Percentiles rank a stretch among this genome's conserved stretches.
These are phyloP conservation scores for Nothoprocta pentlandii DNA, from an alignment of 2,113 vertebrate species.

Conservation along the genomic window DNA sequence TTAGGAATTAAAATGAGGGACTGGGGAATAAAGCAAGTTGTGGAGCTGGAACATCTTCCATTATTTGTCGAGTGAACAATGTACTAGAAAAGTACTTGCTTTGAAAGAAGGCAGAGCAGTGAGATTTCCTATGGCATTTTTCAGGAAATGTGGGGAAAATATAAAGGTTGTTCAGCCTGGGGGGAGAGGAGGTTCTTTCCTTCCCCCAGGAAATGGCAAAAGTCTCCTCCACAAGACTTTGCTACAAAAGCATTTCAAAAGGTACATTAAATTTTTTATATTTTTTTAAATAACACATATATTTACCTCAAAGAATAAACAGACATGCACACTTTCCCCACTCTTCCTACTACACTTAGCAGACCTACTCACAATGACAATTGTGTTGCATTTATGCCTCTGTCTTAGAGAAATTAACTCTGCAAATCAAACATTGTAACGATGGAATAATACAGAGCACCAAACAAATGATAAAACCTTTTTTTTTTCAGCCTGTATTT, in stretches of 20 bases:
- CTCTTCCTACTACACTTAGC: neutral
- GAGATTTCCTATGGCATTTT: neutral
- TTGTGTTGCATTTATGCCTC: neutral
- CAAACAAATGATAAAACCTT: neutral
- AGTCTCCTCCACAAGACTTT: neutral
- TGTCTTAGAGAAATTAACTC: neutral
- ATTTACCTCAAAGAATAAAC: neutral
- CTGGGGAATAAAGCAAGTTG: neutral
- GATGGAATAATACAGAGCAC: neutral
- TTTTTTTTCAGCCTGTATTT: neutral
- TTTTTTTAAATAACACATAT: neutral
- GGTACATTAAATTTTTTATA: neutral
- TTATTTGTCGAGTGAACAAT: neutral
- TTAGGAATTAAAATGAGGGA: neutral
- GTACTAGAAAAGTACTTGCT: neutral
- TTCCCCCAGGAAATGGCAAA: neutral
- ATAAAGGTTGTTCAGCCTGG: accelerated
- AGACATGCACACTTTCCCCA: neutral
- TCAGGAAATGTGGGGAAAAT: neutral
- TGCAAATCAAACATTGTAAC: neutral
- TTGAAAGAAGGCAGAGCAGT: neutral
- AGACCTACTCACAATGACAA: neutral
- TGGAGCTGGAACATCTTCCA: neutral
- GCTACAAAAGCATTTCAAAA: neutral
- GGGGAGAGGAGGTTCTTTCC: neutral